phyloP scores from a whole-genome alignment of 2,888 invertebrate genomes.

The Eupithecia dodoneata region DNA sequence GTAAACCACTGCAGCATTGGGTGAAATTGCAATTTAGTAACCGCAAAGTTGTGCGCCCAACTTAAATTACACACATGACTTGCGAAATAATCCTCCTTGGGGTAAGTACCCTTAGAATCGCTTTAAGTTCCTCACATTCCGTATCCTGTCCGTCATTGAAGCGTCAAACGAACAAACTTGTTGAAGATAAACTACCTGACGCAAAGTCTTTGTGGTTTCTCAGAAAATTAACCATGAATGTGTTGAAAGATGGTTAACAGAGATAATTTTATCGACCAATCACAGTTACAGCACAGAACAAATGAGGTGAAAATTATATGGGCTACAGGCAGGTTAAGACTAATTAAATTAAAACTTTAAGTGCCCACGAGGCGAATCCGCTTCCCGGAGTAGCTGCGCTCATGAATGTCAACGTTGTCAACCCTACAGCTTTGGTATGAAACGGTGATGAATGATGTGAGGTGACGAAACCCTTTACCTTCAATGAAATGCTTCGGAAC shows the following conservation, averaged over 20 bases:
- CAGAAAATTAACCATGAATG: neutral
- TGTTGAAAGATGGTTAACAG: neutral
- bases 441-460: neutral
- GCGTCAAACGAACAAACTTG: constrained; percentile 19
- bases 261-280: too few species aligned
- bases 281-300: too few species aligned
- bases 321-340: too few species aligned
- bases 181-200: neutral
- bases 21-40: constrained; percentile 41
- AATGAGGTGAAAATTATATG: too few species aligned
- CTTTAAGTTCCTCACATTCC: constrained; percentile 45
- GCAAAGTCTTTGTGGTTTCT: neutral
- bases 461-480: neutral
- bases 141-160: constrained; percentile 45
- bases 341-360: neutral
- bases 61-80: constrained; percentile 75
- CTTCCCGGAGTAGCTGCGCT: too few species aligned
- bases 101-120: constrained; percentile 32
- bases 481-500: neutral
- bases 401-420: too few species aligned
- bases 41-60: constrained; percentile 52
- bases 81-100: constrained; percentile 40
- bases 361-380: neutral
- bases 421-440: neutral
- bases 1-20: constrained; percentile 20